Base-by-base conservation (phyloP, 2,797 vertebrate species). In the Sparus aurata region DNA sequence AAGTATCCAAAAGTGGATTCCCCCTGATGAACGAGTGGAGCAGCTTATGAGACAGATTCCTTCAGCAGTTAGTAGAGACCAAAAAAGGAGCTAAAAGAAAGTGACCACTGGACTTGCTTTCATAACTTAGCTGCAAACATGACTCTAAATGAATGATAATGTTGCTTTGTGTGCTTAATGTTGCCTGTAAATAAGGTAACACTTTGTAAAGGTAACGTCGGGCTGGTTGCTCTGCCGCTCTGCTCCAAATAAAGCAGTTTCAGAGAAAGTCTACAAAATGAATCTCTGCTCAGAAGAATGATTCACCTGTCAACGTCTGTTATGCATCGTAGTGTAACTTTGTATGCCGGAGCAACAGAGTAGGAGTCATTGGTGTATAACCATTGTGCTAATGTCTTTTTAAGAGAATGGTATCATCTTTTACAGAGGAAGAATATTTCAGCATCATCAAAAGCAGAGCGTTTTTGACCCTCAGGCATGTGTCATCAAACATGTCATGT, bases 401-500 rank as follows among this genome's bases (percentile, higher is more conserved):
- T 25, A 53, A 63, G 15, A 64, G 57, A 81, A 73, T 22, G n/a
- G 16, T 4, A 34, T 66, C 27, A 34, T 22, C 54, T 47, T 72
- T 12, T 57, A 66, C 6, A 1, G 30, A 47, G 73, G 34, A 54
- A 41, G 69, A 23, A 54, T 11, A 71, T 68, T 58, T 62, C 62
- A 50, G 17, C 41, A 73, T 82, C n/a, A 61, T 73, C 50, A 73
- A 57, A 72, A 70, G 55, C 47, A 38, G 25, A 45, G 12, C 27
- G 23, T 71, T 67, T 79, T 5, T 12, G n/a, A 62, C 41, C 76
- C 46, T 27, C 34, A 17, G 73, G 75, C 65, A 22, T 66, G 57
- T 81, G 79, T 61, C 73, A 58, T 63, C 61, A 22, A 80, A 53
- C 52, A 38, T 61, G 15, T 64, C 60, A 49, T 5, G 22, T 78